phyloP scores from a whole-genome alignment of 2,888 invertebrate species.

The Danaus chrysippus region DNA sequence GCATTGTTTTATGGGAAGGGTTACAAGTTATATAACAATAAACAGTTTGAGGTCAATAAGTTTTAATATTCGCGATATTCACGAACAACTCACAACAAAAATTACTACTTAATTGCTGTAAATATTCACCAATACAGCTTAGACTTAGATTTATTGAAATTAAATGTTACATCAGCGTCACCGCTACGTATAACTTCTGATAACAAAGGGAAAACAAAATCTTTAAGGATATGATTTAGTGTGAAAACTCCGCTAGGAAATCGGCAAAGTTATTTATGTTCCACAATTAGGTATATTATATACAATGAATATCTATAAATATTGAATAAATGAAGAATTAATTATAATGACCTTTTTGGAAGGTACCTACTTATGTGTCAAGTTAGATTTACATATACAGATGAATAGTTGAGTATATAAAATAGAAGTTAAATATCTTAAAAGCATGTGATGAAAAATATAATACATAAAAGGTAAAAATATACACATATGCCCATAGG shows the following conservation, averaged over 20 bases:
- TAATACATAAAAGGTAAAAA: neutral
- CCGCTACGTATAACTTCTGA: conserved; percentile 11
- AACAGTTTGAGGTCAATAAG: conserved; percentile 68
- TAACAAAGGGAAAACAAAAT: conserved; percentile 17
- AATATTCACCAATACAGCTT: neutral
- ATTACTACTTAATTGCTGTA: conserved; percentile 38
- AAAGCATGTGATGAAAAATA: no score
- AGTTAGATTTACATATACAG: no score
- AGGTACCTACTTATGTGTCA: no score
- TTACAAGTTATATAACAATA: conserved; percentile 70
- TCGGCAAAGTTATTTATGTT: neutral
- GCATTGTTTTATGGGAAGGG: conserved; percentile 73
- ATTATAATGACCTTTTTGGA: no score
- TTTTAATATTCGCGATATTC: conserved; percentile 74
- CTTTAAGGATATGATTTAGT: conserved; percentile 22
- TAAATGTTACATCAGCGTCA: conserved; percentile 19
- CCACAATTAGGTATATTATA: neutral
- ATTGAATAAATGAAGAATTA: neutral
- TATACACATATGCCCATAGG: neutral
- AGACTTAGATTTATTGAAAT: neutral
- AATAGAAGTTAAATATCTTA: no score
- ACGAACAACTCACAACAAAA: conserved; percentile 68
- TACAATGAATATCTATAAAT: neutral
- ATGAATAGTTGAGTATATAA: no score
- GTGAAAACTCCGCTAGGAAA: conserved; percentile 17